Conservation (phyloP, 2,888 invertebrate species). For the Neria commutata region DNA sequence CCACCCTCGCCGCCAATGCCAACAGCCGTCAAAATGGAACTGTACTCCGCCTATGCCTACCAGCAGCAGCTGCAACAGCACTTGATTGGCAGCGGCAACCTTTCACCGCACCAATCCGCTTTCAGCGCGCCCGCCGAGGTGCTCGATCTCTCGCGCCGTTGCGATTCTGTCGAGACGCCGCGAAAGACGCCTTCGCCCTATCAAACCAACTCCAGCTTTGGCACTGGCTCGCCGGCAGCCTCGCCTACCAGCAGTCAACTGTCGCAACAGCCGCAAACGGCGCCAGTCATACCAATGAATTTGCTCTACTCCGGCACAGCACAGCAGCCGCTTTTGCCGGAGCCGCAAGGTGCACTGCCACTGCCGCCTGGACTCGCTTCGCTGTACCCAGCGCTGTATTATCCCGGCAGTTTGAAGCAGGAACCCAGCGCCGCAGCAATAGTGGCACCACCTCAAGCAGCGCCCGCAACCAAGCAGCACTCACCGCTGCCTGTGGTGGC, state of each 20-base stretch:
- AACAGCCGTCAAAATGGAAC: conserved; percentile 42
- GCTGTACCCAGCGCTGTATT: conserved; percentile 46
- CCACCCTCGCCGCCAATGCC: conserved; percentile 39
- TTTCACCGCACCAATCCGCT: conserved; percentile 9
- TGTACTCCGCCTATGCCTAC: conserved; percentile 54
- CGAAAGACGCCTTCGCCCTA: conserved; percentile 59
- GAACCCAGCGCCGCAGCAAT: conserved; percentile 23
- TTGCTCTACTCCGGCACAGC: conserved; percentile 5
- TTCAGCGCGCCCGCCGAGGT: conserved; percentile 42
- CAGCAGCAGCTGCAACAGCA: conserved; percentile 46
- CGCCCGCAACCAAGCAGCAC: background rate
- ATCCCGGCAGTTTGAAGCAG: conserved; percentile 40
- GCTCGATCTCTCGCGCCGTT: conserved; percentile 59
- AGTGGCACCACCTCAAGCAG: background rate
- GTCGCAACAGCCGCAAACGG: conserved; percentile 28
- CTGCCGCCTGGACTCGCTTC: conserved; percentile 25
- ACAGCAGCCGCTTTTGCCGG: conserved; percentile 8
- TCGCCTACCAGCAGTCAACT: conserved; percentile 37
- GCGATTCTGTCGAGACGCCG: conserved; percentile 54
- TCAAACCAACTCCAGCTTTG: conserved; percentile 53
- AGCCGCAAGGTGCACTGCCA: conserved; percentile 17
- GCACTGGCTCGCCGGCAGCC: conserved; percentile 48
- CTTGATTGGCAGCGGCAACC: conserved; percentile 16
- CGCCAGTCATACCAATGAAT: conserved; percentile 13
- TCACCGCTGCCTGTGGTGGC: conserved; percentile 6